Evolutionary conservation across 2,113 vertebrate species (phyloP).

Genomic region (Rhagologus leucostigma): DNA sequence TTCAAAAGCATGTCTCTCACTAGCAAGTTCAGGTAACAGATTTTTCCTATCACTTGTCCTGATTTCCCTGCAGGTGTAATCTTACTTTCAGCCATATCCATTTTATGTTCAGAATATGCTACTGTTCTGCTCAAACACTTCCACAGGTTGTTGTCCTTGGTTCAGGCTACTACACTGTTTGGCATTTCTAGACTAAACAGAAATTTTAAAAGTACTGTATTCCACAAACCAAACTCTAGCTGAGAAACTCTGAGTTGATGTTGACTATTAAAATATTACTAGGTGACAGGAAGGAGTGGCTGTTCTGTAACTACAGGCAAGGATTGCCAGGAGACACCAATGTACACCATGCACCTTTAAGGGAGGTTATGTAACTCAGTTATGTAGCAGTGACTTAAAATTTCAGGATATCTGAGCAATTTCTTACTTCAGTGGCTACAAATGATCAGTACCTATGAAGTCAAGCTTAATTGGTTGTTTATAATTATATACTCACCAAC

Average conservation of each 20-base stretch:
- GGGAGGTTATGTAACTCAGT: not conserved
- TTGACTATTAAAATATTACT: conserved; percentile 69
- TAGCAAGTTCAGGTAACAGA: conserved; percentile 53
- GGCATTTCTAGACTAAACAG: not conserved
- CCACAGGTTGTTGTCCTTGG: not conserved
- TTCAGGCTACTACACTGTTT: not conserved
- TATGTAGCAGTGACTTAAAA: not conserved
- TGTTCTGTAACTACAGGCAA: not conserved
- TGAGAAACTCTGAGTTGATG: conserved; percentile 43
- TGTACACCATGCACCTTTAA: not conserved
- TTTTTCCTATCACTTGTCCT: conserved; percentile 50
- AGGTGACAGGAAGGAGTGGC: conserved; percentile 65
- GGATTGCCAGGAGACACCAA: not conserved
- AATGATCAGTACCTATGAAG: not conserved
- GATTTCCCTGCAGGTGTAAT: conserved; percentile 15
- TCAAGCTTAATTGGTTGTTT: not conserved
- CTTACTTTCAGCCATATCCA: conserved; percentile 31
- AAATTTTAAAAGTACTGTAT: not conserved
- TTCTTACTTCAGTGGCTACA: not conserved
- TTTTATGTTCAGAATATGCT: not conserved
- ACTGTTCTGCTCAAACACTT: not conserved
- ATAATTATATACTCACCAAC: not conserved
- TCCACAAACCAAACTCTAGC: not conserved
- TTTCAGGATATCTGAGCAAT: not conserved
- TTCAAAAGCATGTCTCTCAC: conserved; percentile 2